A percentile compares a stretch with the other conserved stretches of the same genome.
Conservation (phyloP, 2,888 invertebrate genomes). For the Hypsopygia costalis region DNA sequence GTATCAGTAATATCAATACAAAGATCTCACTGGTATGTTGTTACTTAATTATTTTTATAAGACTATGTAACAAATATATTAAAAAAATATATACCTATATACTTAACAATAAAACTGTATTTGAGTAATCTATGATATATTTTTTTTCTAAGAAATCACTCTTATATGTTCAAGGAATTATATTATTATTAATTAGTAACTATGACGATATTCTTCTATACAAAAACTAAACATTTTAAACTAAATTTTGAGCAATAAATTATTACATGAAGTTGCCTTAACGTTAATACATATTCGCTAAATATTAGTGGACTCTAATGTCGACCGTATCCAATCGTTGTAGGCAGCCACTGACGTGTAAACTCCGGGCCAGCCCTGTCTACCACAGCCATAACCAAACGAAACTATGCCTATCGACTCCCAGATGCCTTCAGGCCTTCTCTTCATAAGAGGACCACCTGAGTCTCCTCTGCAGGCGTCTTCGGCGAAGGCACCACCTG, state of each 20-base stretch:
- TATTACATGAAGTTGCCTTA: neutral
- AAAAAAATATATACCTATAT: too few relatives aligned
- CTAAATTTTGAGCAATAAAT: neutral
- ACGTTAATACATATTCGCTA: slow-evolving; percentile 14
- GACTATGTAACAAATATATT: too few relatives aligned
- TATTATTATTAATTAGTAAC: too few relatives aligned
- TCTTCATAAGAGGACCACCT: slow-evolving; percentile 87
- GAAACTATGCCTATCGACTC: slow-evolving; percentile 84
- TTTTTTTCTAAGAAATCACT: too few relatives aligned
- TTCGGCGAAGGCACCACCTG: slow-evolving; percentile 83
- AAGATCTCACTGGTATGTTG: too few relatives aligned
- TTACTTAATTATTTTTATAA: too few relatives aligned
- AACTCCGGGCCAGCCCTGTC: slow-evolving; percentile 84
- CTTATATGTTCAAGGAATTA: too few relatives aligned
- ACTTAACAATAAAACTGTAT: too few relatives aligned
- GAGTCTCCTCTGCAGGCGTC: slow-evolving; percentile 89
- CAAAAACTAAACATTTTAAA: neutral
- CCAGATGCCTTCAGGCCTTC: slow-evolving; percentile 72
- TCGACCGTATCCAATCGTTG: slow-evolving; percentile 80
- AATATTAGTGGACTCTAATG: slow-evolving; percentile 45
- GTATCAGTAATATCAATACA: too few relatives aligned
- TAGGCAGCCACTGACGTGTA: slow-evolving; percentile 83
- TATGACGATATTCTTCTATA: neutral
- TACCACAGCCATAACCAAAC: slow-evolving; percentile 84
- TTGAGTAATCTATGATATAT: too few relatives aligned